Conservation (phyloP, 2,888 invertebrate species). For the Euproctis similis region DNA sequence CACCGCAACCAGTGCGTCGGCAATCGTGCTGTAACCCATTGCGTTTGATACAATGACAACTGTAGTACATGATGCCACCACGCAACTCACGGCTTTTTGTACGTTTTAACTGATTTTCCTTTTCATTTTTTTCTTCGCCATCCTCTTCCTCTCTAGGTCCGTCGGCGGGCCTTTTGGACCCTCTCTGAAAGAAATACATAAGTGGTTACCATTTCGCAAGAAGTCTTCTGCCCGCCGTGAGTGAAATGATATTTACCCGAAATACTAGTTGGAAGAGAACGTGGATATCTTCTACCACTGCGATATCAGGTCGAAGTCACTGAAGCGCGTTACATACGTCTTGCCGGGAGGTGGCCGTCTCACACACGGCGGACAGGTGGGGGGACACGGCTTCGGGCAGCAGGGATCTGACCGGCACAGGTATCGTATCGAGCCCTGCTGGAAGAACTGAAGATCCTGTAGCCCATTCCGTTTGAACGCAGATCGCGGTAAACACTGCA, state of each 20-base stretch:
- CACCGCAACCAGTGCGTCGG: conserved; percentile 70
- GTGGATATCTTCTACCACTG: conserved; percentile 50
- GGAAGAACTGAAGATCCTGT: conserved; percentile 70
- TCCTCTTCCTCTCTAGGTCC: conserved; percentile 43
- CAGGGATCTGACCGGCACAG: conserved; percentile 54
- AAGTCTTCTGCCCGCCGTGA: conserved; percentile 46
- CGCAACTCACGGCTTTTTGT: conserved; percentile 72
- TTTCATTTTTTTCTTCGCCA: conserved; percentile 57
- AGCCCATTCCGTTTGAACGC: conserved; percentile 72
- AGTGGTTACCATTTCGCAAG: conserved; percentile 4
- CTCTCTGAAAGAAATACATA: conserved; percentile 45
- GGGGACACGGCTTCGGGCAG: conserved; percentile 53
- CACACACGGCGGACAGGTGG: conserved; percentile 64
- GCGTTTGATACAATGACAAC: conserved; percentile 76
- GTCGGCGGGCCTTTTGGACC: conserved; percentile 30
- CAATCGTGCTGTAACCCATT: conserved; percentile 78
- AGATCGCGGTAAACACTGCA: conserved; percentile 68
- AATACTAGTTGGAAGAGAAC: conserved; percentile 29
- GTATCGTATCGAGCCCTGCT: conserved; percentile 69
- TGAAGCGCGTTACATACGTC: conserved; percentile 68
- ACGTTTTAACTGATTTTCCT: conserved; percentile 62
- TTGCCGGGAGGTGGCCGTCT: conserved; percentile 65
- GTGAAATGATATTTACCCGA: conserved; percentile 47
- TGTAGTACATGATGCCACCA: conserved; percentile 71
- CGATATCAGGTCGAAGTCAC: conserved; percentile 64